phyloP scores from a whole-genome alignment of 2,797 vertebrate genomes.

The Enteromius radiatus region DNA sequence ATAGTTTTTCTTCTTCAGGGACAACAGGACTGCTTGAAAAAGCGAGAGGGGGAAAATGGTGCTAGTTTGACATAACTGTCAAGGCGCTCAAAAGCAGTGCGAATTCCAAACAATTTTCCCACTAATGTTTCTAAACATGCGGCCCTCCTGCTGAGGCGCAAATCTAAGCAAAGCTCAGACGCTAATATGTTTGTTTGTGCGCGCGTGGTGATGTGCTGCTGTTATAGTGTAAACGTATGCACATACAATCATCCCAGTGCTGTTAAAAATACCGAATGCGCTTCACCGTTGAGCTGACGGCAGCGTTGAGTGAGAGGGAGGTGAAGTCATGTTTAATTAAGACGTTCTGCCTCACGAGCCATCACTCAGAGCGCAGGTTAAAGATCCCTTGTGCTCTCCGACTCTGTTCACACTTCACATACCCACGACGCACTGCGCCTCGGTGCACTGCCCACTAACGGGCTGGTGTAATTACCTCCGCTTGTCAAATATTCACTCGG shows the following conservation, averaged over 20 bases:
- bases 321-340: conserved; percentile 67
- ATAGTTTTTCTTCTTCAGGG: conserved; percentile 56
- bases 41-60: conserved; percentile 56
- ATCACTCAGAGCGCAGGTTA: conserved; percentile 64
- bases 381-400: conserved; percentile 60
- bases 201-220: conserved; percentile 57
- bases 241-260: conserved; percentile 67
- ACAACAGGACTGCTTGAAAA: conserved; percentile 56
- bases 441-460: conserved; percentile 50
- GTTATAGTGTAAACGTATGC: conserved; percentile 35
- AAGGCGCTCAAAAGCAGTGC: conserved; percentile 68
- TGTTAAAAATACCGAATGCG: conserved; percentile 78
- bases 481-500: conserved; percentile 65
- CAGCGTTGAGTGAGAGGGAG: conserved; percentile 50
- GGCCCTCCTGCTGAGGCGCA: conserved; percentile 70
- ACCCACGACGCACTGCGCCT: conserved; percentile 50
- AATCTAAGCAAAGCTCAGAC: conserved; percentile 73
- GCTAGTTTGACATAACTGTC: conserved; percentile 77
- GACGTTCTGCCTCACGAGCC: conserved; percentile 59
- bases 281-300: conserved; percentile 54
- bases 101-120: conserved; percentile 78
- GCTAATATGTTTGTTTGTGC: conserved; percentile 76
- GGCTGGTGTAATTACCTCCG: conserved; percentile 57
- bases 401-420: conserved; percentile 62
- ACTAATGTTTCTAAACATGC: conserved; percentile 80